Evolutionary conservation across 2,888 invertebrate genomes (phyloP), one percentile per base, ranked within the genome.

Genomic region (Phymatocera aterrima): DNA sequence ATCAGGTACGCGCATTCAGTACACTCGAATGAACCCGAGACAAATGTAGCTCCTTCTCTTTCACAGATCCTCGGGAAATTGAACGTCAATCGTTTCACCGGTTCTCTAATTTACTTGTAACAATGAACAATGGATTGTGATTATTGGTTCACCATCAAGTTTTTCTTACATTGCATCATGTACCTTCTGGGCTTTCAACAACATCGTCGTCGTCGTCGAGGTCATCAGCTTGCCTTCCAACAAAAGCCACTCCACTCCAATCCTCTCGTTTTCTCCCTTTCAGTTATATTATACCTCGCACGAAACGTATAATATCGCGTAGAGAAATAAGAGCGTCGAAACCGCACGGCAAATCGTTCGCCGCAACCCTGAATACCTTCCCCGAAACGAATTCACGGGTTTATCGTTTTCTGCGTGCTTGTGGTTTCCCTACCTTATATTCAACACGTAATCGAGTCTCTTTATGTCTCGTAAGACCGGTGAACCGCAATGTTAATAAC

Each of bases 401-500:
- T 24, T 64, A 64, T 24, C 68, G 68, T 68, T 68, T 46, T 46
- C 12, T 34, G 1, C 68, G 68, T 68, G 68, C 68, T 43, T 68
- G 68, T 46, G 46, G 43, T 68, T 68, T 28, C 46, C 43, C 46
- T 43, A 24, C 28, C 68, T 68, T 46, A 46, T 31, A 31, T 43
- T 68, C 46, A 64, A 64, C 18, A 34, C 34, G 18, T 37, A 64
- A 64, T 64, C 61, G 68, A 68, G 68, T 68, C 43, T 46, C 68
- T 46, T 64, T 64, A 64, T 21, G 37, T 37, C 37, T 37, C 34
- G 61, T 64, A 64, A 68, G 28, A 68, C 28, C 28, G 68, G 68
- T 24, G 28, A 46, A 68, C 68, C 68, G 68, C 68, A 46, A 68
- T n/a, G 28, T 68, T 68, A 68, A 68, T 68, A 43, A 68, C 43